Evolutionary conservation across 2,113 vertebrate genomes (phyloP), one percentile per base, ranked within the genome.

Genomic region (Pseudorasbora parva): DNA sequence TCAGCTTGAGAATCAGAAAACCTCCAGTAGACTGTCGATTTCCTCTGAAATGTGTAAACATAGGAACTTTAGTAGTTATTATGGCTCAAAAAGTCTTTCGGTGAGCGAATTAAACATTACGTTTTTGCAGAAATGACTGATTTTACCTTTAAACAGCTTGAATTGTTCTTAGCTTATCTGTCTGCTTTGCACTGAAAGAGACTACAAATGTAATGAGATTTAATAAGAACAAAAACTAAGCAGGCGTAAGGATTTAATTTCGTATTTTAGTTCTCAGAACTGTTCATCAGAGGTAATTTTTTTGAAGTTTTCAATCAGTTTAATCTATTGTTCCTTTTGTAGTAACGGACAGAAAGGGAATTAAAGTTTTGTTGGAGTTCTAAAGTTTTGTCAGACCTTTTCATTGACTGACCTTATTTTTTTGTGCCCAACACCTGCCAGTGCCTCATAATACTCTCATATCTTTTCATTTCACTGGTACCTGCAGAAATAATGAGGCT

Each of bases 271-370:
- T 75, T 54, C 47, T 33, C 69, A 72, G 12, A 72, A 47, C 69
- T 72, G 69, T 49, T 74, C 47, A 21, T 74, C 47, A 71, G 76
- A 85, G 30, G 72, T 51, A 19, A 30, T 74, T 74, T 74, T n/a
- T 37, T 51, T 51, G 6, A 74, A 30, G 37, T 49, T 27, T n/a
- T 54, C 72, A 21, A 21, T 51, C 69, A 47, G 6, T 72, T 72
- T 47, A 43, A 72, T 45, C 41, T 72, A 72, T 4, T 47, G 21
- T 25, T 72, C 41, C n/a, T 72, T 72, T 72, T 72, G 11, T 47
- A 72, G 41, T 25, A 72, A 23, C 2, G 1, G 69, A 43, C 69
- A 47, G 69, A 72, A 72, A 72, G 41, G n/a, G 41, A 72, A 47
- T 72, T 72, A 8, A 72, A 72, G 68, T 37, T 68, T 68, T 37